Base-by-base conservation (phyloP, 1,140 invertebrate genomes). In the Contarinia nasturtii region DNA sequence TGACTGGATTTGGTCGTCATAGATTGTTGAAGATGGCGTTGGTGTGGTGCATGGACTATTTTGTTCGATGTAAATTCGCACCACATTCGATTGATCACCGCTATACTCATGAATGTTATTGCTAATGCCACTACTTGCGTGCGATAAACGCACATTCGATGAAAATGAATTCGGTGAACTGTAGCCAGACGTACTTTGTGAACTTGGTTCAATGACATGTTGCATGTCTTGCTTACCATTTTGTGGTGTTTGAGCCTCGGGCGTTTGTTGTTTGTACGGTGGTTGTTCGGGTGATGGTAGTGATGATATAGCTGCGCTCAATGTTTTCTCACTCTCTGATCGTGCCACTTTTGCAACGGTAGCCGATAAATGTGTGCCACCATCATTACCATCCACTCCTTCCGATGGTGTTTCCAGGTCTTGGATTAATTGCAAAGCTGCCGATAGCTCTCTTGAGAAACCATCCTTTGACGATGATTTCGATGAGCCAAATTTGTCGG, bases 351-450 rank as follows among this genome's bases (percentile, higher is more conserved):
- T 27, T 5, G 27, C 27, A 27, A 10, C 27, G 10, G 27, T 10
- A 3, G 27, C 27, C 27, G 27, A 27, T 22, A 10, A 36, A 20
- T 2, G 3, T 20, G 2, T 27, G 53, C 48, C 12, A 43, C 4
- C 34, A 52, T 52, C 17, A 48, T 53, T n/a, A 44, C 47, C 7
- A 27, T 40, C 48, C 42, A 55, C 57, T 7, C 54, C 49, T 20
- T 63, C 61, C 2, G 64, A 65, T 7, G 67, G 66, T 49, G 65
- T 67, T 51, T 67, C 67, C 41, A 69, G 48, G 49, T 69, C 67
- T 52, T 69, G 67, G 38, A 69, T 67, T n/a, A 67, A 51, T 49
- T 69, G 64, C 2, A 68, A 50, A 7, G 65, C 67, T 3, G 66
- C 66, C 51, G 68, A 66, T 37, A 68, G 50, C 50, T 69, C 65